A percentile compares a stretch with the other conserved stretches of the same genome.
Evolutionary conservation across 2,113 vertebrate genomes (phyloP).

Genomic region (Paradisaea rubra): DNA sequence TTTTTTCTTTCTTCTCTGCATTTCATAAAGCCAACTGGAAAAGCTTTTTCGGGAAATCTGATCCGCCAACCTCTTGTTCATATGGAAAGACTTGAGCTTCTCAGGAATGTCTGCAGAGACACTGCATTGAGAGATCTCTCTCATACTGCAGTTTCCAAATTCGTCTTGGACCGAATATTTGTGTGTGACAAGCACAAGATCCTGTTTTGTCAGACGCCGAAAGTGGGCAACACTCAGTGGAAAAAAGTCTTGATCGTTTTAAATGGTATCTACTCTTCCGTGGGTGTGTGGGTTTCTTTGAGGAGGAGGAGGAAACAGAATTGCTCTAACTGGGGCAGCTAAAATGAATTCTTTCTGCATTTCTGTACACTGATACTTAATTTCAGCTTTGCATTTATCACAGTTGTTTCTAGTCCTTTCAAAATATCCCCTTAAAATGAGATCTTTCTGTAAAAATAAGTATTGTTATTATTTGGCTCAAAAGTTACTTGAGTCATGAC

Average conservation of each 20-base stretch:
- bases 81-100: constrained; percentile 76
- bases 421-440: background rate
- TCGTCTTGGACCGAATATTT: constrained; percentile 95
- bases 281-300: background rate
- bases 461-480: background rate
- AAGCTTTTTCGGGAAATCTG: constrained; percentile 31
- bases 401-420: background rate
- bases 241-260: constrained; percentile 98
- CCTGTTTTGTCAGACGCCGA: constrained; percentile 97
- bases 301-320: background rate
- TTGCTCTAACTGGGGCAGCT: background rate
- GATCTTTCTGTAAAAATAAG: background rate
- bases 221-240: constrained; percentile 99
- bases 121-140: constrained; percentile 82
- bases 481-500: background rate
- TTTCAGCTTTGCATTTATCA: background rate
- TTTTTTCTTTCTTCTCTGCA: background rate
- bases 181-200: constrained; percentile 97
- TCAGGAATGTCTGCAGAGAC: constrained; percentile 82
- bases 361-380: background rate
- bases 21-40: constrained; percentile 71
- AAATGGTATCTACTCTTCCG: constrained; percentile 77
- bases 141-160: constrained; percentile 85
- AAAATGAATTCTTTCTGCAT: constrained; percentile 1
- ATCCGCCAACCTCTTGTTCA: constrained; percentile 73